Base-by-base conservation (phyloP, 2,797 vertebrate species). In the Enteromius trimaculatus region DNA sequence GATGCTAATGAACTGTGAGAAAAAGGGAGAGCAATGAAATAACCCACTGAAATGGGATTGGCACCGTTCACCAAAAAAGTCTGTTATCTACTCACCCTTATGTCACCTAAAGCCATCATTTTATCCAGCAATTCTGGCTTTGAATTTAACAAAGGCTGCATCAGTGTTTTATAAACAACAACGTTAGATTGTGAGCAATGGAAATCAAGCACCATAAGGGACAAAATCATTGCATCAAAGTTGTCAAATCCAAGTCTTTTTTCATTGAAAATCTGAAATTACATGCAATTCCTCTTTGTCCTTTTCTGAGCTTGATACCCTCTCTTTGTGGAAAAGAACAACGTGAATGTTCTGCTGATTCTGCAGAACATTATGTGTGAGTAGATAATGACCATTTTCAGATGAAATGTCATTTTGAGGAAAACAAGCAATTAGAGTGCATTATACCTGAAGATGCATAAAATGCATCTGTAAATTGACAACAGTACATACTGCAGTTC, bases 1-100 rank as follows among this genome's bases (percentile, higher is more conserved):
- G 29, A 64, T 74, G 21, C n/a, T 39, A 74, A 81, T 74, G 55
- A 74, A 64, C 69, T 62, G 23, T 70, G 26, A 9, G 23, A 74
- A 60, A 6, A 47, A 39, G 1, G 26, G 23, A 26, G 13, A 10
- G 23, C 19, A 44, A 19, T 80, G 51, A 71, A 58, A 71, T 42
- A 62, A 21, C 39, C 11, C 37, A 47, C 26, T 34, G 16, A 71
- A 71, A 70, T 29, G 8, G 49, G 11, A n/a, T 74, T 53, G 17
- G 37, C 3, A 60, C 8, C 26, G 23, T 58, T 55, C 34, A 69
- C 51, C 21, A 53, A 53, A 74, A 23, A 53, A 8, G 49, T 34
- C 71, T 53, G 1, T 37, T 10, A 51, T 19, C 16, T 21, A 37
- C 19, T 75, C 29, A 75, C 49, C 29, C 29, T 74, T 31, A 4